Conservation (phyloP, 2,888 invertebrate genomes). For the Clivina fossor region DNA sequence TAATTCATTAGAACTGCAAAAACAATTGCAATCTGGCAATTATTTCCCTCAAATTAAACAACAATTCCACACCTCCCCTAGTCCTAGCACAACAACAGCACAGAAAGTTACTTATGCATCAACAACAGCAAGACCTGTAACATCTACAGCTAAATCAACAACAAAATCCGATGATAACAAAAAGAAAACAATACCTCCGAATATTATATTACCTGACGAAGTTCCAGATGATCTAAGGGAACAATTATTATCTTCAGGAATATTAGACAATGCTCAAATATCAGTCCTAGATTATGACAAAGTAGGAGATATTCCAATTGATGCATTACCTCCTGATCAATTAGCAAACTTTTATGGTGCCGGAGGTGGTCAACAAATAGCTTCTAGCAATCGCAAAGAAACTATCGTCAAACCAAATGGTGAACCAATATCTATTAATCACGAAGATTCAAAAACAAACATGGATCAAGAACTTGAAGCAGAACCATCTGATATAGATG, state of each 20-base stretch:
- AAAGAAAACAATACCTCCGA: slow-evolving; percentile 58
- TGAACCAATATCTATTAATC: slow-evolving; percentile 55
- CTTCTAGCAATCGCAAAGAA: slow-evolving; percentile 68
- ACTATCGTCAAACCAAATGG: slow-evolving; percentile 67
- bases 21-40: slow-evolving; percentile 31
- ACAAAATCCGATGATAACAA: slow-evolving; percentile 55
- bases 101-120: slow-evolving; percentile 53
- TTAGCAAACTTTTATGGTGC: slow-evolving; percentile 83
- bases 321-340: slow-evolving; percentile 82
- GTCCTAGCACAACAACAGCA: slow-evolving; percentile 52
- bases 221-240: slow-evolving; percentile 84
- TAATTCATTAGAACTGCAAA: slow-evolving; percentile 35
- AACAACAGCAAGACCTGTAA: slow-evolving; percentile 57
- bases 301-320: slow-evolving; percentile 81
- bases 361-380: slow-evolving; percentile 75
- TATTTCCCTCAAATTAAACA: slow-evolving; percentile 51
- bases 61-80: slow-evolving; percentile 49
- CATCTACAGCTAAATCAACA: slow-evolving; percentile 54
- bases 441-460: slow-evolving; percentile 47
- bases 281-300: slow-evolving; percentile 87
- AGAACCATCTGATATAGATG: slow-evolving; percentile 59
- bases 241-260: slow-evolving; percentile 81
- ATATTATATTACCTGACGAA: slow-evolving; percentile 74
- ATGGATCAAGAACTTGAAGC: slow-evolving; percentile 57
- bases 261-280: slow-evolving; percentile 83